Percentiles rank a stretch among this genome's conserved stretches.
These are phyloP conservation scores for Alectura lathami DNA, from an alignment of 2,113 vertebrate genomes.

Conservation along the genomic window DNA sequence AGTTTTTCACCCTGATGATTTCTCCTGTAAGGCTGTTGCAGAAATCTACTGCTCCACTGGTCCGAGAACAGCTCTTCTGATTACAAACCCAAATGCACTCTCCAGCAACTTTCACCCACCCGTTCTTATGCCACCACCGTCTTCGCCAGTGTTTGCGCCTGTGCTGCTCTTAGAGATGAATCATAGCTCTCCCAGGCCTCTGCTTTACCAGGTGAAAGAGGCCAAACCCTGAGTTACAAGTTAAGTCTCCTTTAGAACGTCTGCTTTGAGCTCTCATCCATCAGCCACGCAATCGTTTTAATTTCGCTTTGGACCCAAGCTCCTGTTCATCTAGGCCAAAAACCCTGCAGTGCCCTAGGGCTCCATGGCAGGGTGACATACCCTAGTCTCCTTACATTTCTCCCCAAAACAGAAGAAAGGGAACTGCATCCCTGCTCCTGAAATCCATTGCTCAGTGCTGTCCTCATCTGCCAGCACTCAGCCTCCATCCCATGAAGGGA, in stretches of 20 bases:
- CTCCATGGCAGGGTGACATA: neutral
- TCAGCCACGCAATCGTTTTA: neutral
- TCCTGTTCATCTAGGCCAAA: neutral
- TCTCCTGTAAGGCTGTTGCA: neutral
- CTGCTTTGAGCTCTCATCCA: neutral
- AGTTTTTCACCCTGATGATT: neutral
- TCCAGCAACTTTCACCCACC: neutral
- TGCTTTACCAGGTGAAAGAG: neutral
- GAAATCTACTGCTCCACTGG: neutral
- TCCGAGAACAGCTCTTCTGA: neutral
- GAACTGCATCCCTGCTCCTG: neutral
- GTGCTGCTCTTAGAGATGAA: neutral
- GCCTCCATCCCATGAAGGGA: neutral
- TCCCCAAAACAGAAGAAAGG: neutral
- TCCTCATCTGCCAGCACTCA: neutral
- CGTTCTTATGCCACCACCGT: neutral
- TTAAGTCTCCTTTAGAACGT: neutral
- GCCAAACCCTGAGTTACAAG: neutral
- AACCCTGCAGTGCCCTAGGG: rapidly evolving
- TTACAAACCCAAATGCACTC: neutral
- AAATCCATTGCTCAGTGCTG: neutral
- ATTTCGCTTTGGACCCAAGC: neutral
- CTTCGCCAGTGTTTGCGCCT: neutral
- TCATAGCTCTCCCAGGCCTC: neutral
- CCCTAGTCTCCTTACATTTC: neutral